Evolutionary conservation across 1,140 invertebrate genomes (phyloP), one percentile per base, ranked within the genome.

Genomic region (Littorina saxatilis): DNA sequence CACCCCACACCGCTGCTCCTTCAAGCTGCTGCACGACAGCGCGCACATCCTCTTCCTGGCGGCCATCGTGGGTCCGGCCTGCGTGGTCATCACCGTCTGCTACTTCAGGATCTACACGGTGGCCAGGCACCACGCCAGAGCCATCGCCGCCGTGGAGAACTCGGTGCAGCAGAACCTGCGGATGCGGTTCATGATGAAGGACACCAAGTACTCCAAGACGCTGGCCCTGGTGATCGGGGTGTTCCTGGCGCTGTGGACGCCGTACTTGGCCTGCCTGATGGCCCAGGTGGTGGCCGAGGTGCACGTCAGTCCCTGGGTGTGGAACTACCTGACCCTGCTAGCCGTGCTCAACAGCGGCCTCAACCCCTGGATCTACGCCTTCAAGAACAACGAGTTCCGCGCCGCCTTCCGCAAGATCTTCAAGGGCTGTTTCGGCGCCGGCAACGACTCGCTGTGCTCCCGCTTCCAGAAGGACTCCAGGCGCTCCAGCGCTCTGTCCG

Each of bases 301-400:
- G 3, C 90, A 92, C 5, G 87, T 95, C 2, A 91, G 93, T 11
- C 91, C 93, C 29, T 94, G 94, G 93, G 86, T 93, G 4, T 90
- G 92, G 3, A 92, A 95, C 13, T 95, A 94, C 90, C 87, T 92
- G 9, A 93, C 94, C 2, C 90, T 95, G 13, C 93, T 95, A 0
- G 94, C 95, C 5, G 90, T 95, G 35, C 92, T 94, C 0, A 95
- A 94, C 87, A 94, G 94, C 83, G 94, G 94, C 0, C 90, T 94
- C 23, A 95, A 95, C 86, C 95, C 95, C 0, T 95, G 95, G 95
- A 93, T 95, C 15, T 95, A 95, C 85, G 95, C 94, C 0, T 95
- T 94, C 88, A 93, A 95, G 80, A 95, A 95, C 82, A 93, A 94
- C 0, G 95, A 95, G 85, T 94, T 95, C 86, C 92, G 95, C 29